Percentiles rank a stretch among this genome's conserved stretches.
Conservation (phyloP, 2,797 vertebrate genomes). For the Cephalopachus bancanus region DNA sequence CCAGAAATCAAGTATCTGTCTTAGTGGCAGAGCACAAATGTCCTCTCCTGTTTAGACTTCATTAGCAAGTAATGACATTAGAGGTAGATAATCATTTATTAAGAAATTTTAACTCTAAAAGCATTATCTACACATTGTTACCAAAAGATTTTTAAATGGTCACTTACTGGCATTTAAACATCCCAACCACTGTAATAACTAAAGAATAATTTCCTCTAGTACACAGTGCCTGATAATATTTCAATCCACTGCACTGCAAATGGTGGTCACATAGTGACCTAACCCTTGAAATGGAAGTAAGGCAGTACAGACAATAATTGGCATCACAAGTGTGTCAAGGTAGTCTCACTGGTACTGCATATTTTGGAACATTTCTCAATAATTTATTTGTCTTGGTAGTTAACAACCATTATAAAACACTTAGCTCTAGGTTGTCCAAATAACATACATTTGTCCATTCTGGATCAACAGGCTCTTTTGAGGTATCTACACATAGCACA, state of each 20-base stretch:
- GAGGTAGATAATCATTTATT: not conserved
- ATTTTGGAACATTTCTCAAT: slow-evolving; percentile 25
- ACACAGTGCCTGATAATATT: not conserved
- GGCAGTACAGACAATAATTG: not conserved
- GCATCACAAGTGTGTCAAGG: not conserved
- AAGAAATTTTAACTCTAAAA: slow-evolving; percentile 50
- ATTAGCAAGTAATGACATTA: slow-evolving; percentile 18
- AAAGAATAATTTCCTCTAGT: not conserved
- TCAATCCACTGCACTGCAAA: not conserved
- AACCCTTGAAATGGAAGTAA: not conserved
- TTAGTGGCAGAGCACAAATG: not conserved
- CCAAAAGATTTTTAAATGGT: slow-evolving; percentile 29
- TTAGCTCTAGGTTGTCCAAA: slow-evolving; percentile 28
- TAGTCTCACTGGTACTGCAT: not conserved
- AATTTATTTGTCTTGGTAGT: slow-evolving; percentile 6
- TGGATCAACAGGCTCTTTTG: slow-evolving; percentile 4
- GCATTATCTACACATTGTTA: not conserved
- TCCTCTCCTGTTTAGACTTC: not conserved
- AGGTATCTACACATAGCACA: not conserved
- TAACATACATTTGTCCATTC: not conserved
- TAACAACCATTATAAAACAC: slow-evolving; percentile 29
- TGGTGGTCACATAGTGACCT: not conserved
- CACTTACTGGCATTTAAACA: slow-evolving; percentile 18
- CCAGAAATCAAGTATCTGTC: slow-evolving; percentile 55
- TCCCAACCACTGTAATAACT: not conserved